These are phyloP conservation scores for Hesperophylax magnus DNA, from an alignment of 1,140 invertebrate species.

Conservation along the genomic window DNA sequence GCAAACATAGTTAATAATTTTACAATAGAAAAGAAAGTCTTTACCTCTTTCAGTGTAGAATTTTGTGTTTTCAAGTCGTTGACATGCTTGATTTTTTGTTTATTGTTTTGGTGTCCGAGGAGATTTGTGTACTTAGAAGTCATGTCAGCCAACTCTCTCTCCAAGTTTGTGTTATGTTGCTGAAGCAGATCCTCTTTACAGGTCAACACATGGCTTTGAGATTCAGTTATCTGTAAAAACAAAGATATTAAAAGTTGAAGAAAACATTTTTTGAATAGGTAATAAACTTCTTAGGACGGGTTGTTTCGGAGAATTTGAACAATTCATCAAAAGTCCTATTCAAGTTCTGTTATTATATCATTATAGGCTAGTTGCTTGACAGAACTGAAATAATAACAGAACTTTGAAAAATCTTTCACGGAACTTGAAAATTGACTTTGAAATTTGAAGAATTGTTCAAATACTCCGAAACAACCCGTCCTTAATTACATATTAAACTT, in stretches of 20 bases:
- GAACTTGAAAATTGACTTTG: too few relatives aligned
- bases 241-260: neutral
- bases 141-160: slow-evolving; percentile 69
- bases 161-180: slow-evolving; percentile 60
- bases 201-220: slow-evolving; percentile 21
- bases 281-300: too few relatives aligned
- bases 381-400: too few relatives aligned
- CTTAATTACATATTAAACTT: too few relatives aligned
- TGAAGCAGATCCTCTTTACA: slow-evolving; percentile 40
- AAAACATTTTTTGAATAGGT: neutral
- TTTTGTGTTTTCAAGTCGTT: slow-evolving; percentile 75
- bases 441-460: too few relatives aligned
- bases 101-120: slow-evolving; percentile 78
- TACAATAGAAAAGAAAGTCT: neutral
- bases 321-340: too few relatives aligned
- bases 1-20: too few relatives aligned
- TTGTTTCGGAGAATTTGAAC: too few relatives aligned
- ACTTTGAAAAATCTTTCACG: too few relatives aligned
- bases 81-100: slow-evolving; percentile 79
- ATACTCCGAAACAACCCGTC: too few relatives aligned
- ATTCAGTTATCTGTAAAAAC: slow-evolving; percentile 19
- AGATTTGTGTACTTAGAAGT: slow-evolving; percentile 74
- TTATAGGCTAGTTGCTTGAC: too few relatives aligned
- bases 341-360: too few relatives aligned
- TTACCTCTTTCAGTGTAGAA: slow-evolving; percentile 57